Evolutionary conservation across 2,113 vertebrate species (phyloP).

Genomic region (Halcyon malimbica): DNA sequence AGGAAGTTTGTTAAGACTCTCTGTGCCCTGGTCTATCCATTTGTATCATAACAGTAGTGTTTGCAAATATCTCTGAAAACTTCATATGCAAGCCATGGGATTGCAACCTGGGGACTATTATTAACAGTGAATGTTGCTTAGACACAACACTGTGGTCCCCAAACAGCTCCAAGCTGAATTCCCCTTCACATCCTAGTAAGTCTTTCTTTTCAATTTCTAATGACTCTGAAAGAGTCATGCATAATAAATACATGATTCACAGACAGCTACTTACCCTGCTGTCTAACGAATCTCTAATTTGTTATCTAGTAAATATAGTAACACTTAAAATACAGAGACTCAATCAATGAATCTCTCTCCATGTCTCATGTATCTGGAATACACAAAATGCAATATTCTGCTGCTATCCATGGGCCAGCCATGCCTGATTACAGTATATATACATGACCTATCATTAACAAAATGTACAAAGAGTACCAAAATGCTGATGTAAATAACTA

Average conservation of each 20-base stretch:
- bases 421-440: background rate
- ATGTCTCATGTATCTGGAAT: background rate
- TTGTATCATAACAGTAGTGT: background rate
- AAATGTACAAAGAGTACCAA: background rate
- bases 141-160: background rate
- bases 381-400: background rate
- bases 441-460: background rate
- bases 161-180: background rate
- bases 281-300: slow-evolving; percentile 67
- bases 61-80: background rate
- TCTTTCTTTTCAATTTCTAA: slow-evolving; percentile 37
- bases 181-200: background rate
- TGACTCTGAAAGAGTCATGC: slow-evolving; percentile 15
- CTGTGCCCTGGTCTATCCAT: background rate
- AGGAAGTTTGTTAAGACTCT: background rate
- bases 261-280: slow-evolving; percentile 55
- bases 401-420: background rate
- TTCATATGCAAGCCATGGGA: background rate
- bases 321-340: slow-evolving; percentile 66
- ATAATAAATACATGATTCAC: slow-evolving; percentile 56
- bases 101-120: background rate
- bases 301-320: slow-evolving; percentile 63
- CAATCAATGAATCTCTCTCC: slow-evolving; percentile 39
- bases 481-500: background rate
- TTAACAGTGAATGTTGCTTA: background rate